These are phyloP conservation scores for Caranx melampygus DNA, from an alignment of 2,113 vertebrate species.

Conservation along the genomic window DNA sequence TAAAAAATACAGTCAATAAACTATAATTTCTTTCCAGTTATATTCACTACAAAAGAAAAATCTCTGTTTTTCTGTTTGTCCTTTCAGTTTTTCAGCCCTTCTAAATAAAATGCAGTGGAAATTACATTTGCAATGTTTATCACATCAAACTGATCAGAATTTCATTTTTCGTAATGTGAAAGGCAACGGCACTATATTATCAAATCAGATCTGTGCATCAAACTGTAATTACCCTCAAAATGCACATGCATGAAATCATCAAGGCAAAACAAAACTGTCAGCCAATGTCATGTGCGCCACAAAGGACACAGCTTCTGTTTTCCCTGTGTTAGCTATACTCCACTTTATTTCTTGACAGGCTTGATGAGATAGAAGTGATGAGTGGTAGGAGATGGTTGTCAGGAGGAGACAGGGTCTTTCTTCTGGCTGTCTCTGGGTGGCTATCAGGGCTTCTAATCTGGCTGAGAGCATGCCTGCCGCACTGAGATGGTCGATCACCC, in stretches of 20 bases:
- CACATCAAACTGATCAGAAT: slow-evolving; percentile 21
- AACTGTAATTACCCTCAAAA: slow-evolving; percentile 51
- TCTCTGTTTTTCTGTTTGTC: not conserved
- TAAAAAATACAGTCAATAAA: not conserved
- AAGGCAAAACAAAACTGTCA: slow-evolving; percentile 44
- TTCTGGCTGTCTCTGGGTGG: slow-evolving; percentile 42
- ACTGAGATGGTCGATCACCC: slow-evolving; percentile 63
- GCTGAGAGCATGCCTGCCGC: slow-evolving; percentile 49
- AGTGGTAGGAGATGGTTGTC: slow-evolving; percentile 58
- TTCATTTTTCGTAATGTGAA: slow-evolving; percentile 37
- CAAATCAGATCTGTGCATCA: slow-evolving; percentile 33
- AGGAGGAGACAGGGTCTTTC: slow-evolving; percentile 62
- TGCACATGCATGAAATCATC: slow-evolving; percentile 52
- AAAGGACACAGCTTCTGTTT: slow-evolving; percentile 47
- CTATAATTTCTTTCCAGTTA: not conserved
- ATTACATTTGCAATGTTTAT: slow-evolving; percentile 19
- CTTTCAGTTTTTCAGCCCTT: not conserved
- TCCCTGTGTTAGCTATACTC: slow-evolving; percentile 39
- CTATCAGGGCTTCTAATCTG: slow-evolving; percentile 72
- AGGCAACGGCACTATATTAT: slow-evolving; percentile 9
- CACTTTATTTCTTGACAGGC: slow-evolving; percentile 75
- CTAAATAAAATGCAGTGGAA: slow-evolving; percentile 7
- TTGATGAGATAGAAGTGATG: slow-evolving; percentile 74
- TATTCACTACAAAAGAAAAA: no score
- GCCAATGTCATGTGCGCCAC: slow-evolving; percentile 35